phyloP scores from a whole-genome alignment of 2,113 vertebrate genomes.

The Trogon surrucura region DNA sequence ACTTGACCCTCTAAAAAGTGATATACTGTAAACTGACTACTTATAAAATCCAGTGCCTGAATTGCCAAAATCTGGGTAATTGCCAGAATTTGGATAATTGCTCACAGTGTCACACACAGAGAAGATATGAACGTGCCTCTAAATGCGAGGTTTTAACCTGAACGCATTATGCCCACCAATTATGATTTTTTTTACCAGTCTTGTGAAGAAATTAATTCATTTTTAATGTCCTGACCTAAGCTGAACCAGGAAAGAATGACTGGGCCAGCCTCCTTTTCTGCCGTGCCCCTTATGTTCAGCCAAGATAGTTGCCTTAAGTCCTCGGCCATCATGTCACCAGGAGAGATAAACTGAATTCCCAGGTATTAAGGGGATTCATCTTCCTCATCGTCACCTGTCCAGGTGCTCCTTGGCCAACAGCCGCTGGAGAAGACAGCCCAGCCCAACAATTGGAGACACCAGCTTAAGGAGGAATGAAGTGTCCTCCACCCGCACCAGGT shows the following conservation, averaged over 20 bases:
- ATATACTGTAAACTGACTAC: neutral
- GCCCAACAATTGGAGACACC: neutral
- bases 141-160: neutral
- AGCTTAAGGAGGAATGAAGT: neutral
- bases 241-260: neutral
- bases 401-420: accelerated
- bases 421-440: neutral
- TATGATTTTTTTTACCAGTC: neutral
- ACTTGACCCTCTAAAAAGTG: neutral
- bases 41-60: neutral
- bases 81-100: neutral
- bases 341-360: neutral
- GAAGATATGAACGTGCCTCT: neutral
- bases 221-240: neutral
- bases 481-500: neutral
- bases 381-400: neutral
- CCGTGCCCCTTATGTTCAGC: neutral
- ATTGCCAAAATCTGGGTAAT: neutral
- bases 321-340: neutral
- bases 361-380: no score
- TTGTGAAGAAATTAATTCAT: neutral
- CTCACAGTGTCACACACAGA: neutral
- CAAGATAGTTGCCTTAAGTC: neutral
- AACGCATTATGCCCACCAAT: neutral
- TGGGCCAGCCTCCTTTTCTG: neutral